Conservation (phyloP, 1,140 invertebrate genomes). For the Saccostrea glomerata region DNA sequence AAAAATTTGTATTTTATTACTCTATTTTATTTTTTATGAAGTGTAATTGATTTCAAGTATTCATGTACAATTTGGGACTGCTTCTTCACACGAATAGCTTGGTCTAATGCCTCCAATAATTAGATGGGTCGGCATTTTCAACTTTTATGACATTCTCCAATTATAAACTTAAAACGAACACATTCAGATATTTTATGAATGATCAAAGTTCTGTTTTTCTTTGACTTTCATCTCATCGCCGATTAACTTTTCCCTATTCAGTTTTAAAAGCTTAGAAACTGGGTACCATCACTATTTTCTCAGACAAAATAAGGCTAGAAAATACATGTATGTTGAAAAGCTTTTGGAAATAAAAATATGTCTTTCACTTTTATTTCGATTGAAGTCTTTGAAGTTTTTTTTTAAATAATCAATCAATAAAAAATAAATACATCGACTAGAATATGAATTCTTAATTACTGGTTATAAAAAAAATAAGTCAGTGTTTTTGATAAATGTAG, state of each 20-base stretch:
- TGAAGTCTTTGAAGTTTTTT: neutral
- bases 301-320: neutral
- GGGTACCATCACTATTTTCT: neutral
- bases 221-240: neutral
- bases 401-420: neutral
- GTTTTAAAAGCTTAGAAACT: neutral
- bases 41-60: neutral
- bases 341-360: neutral
- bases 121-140: neutral
- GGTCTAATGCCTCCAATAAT: neutral
- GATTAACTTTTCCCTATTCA: neutral
- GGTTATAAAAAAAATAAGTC: too few species aligned
- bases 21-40: neutral
- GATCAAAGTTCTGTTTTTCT: slow-evolving; percentile 1
- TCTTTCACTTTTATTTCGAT: neutral
- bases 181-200: neutral
- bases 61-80: neutral
- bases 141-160: slow-evolving; percentile 15
- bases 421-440: neutral
- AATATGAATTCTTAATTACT: too few species aligned
- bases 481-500: too few species aligned
- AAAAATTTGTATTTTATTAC: neutral
- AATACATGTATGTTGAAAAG: neutral
- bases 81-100: neutral
- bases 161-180: neutral